Evolutionary conservation across 2,888 invertebrate genomes (phyloP).

Genomic region (Athripsodes cinereus): DNA sequence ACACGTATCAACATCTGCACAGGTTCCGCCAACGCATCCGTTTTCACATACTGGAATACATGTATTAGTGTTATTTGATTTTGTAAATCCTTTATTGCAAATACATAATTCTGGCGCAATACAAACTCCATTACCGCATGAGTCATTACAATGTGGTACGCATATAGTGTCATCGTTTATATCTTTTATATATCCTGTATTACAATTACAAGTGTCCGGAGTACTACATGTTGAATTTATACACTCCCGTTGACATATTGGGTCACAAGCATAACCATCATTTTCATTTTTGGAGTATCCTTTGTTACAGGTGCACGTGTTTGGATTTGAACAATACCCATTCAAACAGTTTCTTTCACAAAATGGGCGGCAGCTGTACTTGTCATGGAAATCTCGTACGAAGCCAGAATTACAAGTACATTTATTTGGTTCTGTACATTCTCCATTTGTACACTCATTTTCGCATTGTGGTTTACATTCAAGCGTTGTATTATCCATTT

Average conservation of each 20-base stretch:
- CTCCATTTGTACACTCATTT: conserved; percentile 30
- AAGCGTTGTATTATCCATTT: not conserved
- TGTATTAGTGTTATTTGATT: not conserved
- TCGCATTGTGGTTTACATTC: not conserved
- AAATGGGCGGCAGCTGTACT: conserved; percentile 25
- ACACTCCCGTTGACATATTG: conserved; percentile 33
- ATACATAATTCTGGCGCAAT: conserved; percentile 31
- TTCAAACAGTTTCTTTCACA: conserved; percentile 24
- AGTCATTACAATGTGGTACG: conserved; percentile 26
- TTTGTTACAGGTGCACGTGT: conserved; percentile 31
- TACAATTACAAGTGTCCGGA: not conserved
- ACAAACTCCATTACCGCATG: conserved; percentile 31
- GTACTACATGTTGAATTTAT: conserved; percentile 29
- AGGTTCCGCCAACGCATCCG: conserved; percentile 33
- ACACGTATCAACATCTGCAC: conserved; percentile 25
- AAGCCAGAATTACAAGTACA: conserved; percentile 32
- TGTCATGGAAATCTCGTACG: conserved; percentile 1
- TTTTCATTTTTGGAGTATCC: conserved; percentile 26
- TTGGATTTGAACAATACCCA: conserved; percentile 31
- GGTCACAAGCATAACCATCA: conserved; percentile 30
- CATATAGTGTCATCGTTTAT: conserved; percentile 27
- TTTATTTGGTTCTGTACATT: conserved; percentile 31
- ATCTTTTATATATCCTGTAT: conserved; percentile 18
- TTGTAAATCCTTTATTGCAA: conserved; percentile 30
- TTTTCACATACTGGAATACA: not conserved